Base-by-base conservation (phyloP, 2,888 invertebrate species). In the Hirtodrosophila alboralis region DNA sequence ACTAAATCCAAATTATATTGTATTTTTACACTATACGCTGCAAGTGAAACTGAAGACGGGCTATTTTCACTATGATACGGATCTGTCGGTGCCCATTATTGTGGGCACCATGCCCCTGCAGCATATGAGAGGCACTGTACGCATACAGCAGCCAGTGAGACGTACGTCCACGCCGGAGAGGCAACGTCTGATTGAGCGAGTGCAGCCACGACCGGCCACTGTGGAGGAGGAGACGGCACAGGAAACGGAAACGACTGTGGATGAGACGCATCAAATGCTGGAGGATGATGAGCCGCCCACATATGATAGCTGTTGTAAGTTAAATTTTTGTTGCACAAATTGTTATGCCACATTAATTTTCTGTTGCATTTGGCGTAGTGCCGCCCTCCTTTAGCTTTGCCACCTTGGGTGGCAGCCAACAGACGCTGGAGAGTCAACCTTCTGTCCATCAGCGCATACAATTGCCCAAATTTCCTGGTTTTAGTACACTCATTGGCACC, bases 331-430 rank as follows among this genome's bases (percentile, higher is more conserved):
- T 7, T 8, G 4, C 6, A 9, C 0, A 9, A n/a, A 8, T 1
- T 12, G 10, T 6, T 3, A 16, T 18, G 7, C 0, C 8, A 23
- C 3, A 4, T n/a, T 23, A 3, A 12, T 3, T 4, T 4, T 10
- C 3, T 4, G 1, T 13, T n/a, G n/a, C 8, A 3, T n/a, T 6
- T 14, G 37, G 8, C 3, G 6, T 63, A 88, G 88, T 88, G 21
- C 88, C 88, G 7, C 88, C 88, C 1, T 88, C 88, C 2, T 88
- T 88, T 43, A 88, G 88, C 45, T 88, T 86, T 57, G 88, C 89
- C 23, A 88, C 88, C 0, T 63, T 86, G 45, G 75, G 52, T 13
- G 87, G 89, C 57, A 87, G 88, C 27, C 87, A 84, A 28, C 85
- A 75, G 59, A 84, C 80, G 0, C 57, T 87, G 36, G 84, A 74